Evolutionary conservation across 2,113 vertebrate genomes (phyloP).

Genomic region (Anolis sagrei): DNA sequence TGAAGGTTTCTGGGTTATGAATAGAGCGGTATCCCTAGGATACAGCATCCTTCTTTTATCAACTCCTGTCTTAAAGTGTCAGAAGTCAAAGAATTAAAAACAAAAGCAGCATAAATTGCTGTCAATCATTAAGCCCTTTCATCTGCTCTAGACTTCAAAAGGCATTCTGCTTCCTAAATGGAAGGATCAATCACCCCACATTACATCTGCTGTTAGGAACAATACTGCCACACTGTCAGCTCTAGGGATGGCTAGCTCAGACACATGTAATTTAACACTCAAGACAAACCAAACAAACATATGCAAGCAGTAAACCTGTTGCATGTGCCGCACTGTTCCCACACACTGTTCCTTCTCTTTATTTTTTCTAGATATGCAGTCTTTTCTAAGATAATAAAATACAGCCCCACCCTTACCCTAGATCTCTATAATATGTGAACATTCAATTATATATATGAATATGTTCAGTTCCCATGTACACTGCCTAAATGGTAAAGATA

Average conservation of each 20-base stretch:
- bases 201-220: conserved; percentile 52
- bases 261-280: conserved; percentile 47
- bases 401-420: conserved; percentile 3
- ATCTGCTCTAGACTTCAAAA: conserved; percentile 65
- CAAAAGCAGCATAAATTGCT: conserved; percentile 65
- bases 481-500: too few species aligned
- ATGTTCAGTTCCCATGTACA: too few species aligned
- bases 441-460: not conserved
- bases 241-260: not conserved
- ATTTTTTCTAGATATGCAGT: not conserved
- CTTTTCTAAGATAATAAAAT: conserved; percentile 38
- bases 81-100: conserved; percentile 73
- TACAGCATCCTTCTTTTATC: conserved; percentile 57
- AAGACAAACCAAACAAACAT: conserved; percentile 47
- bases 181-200: conserved; percentile 61
- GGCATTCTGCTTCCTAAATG: conserved; percentile 65
- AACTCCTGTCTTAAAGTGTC: conserved; percentile 63
- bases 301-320: conserved; percentile 52
- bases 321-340: not conserved
- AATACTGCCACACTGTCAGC: not conserved
- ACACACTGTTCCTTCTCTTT: not conserved
- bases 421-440: not conserved
- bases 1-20: conserved; percentile 52
- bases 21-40: conserved; percentile 62
- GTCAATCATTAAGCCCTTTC: conserved; percentile 71